A percentile compares a stretch with the other conserved stretches of the same genome.
Conservation (phyloP, 2,113 vertebrate species). For the Boleophthalmus pectinirostris region DNA sequence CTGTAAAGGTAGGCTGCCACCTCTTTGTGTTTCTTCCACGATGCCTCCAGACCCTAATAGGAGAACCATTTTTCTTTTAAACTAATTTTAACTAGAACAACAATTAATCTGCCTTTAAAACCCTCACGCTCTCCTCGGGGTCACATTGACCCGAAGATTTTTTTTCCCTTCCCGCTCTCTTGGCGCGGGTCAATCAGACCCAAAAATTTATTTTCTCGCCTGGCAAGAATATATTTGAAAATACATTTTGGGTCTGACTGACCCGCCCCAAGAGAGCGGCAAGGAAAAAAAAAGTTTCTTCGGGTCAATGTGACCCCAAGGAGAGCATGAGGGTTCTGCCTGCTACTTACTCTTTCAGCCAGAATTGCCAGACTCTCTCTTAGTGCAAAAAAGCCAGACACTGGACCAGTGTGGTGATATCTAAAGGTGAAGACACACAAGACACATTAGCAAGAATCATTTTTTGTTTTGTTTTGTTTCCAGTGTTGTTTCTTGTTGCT, state of each 20-base stretch:
- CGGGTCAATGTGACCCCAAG: too few species aligned
- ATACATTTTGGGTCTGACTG: too few species aligned
- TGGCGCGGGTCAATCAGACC: too few species aligned
- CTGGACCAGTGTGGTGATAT: slow-evolving; percentile 89
- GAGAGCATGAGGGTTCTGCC: too few species aligned
- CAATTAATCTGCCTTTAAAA: background rate
- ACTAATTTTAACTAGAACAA: background rate
- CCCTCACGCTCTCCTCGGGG: too few species aligned
- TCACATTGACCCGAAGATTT: too few species aligned
- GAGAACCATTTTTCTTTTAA: slow-evolving; percentile 5
- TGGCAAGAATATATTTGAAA: too few species aligned
- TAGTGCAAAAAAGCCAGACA: slow-evolving; percentile 84
- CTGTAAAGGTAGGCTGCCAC: slow-evolving; percentile 78
- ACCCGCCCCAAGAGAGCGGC: too few species aligned
- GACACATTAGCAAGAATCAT: background rate
- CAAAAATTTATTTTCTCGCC: too few species aligned
- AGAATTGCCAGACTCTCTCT: slow-evolving; percentile 89
- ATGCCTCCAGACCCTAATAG: slow-evolving; percentile 87
- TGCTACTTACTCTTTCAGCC: slow-evolving; percentile 80
- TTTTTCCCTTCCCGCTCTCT: too few species aligned
- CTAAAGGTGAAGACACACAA: slow-evolving; percentile 68
- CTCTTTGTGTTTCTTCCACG: slow-evolving; percentile 83
- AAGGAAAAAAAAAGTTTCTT: too few species aligned
- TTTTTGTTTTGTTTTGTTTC: background rate
- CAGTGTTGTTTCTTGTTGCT: background rate